Conservation (phyloP, 2,888 invertebrate species). For the Incurvaria masculella region DNA sequence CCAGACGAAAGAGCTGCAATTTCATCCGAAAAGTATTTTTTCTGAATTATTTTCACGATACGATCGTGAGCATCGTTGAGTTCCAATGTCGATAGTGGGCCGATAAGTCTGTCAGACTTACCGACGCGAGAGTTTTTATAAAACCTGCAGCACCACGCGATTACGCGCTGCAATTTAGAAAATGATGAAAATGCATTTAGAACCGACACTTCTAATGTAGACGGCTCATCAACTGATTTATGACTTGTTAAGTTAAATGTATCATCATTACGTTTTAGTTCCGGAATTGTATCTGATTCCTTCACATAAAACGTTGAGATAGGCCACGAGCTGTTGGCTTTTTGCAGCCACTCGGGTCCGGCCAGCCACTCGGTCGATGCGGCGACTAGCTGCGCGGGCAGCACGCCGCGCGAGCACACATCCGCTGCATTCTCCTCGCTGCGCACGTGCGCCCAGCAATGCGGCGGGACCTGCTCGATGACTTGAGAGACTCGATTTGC, state of each 20-base stretch:
- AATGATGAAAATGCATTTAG: background rate
- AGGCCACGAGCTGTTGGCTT: background rate
- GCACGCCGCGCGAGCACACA: background rate
- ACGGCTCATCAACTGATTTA: background rate
- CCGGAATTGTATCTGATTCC: background rate
- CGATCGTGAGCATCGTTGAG: background rate
- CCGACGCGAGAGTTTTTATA: background rate
- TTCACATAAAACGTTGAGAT: background rate
- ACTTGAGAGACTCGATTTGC: slow-evolving; percentile 14
- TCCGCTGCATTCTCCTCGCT: background rate
- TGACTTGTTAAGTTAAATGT: background rate
- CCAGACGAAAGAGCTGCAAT: background rate
- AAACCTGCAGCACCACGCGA: background rate
- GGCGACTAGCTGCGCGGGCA: background rate
- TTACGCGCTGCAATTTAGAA: background rate
- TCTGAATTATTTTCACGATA: background rate
- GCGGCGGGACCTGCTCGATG: background rate
- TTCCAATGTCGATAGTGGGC: background rate
- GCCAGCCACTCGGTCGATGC: background rate
- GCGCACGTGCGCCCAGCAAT: background rate
- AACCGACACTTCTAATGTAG: background rate
- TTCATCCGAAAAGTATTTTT: background rate
- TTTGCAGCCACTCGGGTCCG: background rate
- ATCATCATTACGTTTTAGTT: background rate
- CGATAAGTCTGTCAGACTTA: background rate